These are phyloP conservation scores for Eugnorisma glareosa DNA, from an alignment of 2,888 invertebrate species.

Conservation along the genomic window DNA sequence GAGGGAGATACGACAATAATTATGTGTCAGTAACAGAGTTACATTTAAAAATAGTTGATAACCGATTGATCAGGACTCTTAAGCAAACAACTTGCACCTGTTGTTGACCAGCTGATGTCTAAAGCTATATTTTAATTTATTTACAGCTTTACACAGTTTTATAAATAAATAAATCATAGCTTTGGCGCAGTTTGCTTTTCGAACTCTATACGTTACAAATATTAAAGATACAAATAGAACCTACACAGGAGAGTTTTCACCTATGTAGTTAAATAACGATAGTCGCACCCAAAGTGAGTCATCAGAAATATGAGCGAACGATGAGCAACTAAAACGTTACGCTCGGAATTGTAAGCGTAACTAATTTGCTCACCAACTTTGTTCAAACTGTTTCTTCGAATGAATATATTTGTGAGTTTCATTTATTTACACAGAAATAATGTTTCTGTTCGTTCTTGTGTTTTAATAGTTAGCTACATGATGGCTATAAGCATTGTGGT, in stretches of 20 bases:
- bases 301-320: constrained; percentile 45
- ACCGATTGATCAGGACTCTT: not conserved
- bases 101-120: not conserved
- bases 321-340: constrained; percentile 45
- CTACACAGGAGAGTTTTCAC: not conserved
- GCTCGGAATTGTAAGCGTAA: constrained; percentile 53
- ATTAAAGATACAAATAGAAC: not conserved
- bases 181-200: not conserved
- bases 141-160: not conserved
- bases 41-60: not conserved
- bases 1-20: not conserved
- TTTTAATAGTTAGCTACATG: no score
- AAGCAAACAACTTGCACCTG: not conserved
- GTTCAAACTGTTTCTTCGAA: constrained; percentile 52
- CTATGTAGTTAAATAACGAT: not conserved
- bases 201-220: not conserved
- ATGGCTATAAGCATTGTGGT: no score
- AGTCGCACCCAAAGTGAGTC: constrained; percentile 43
- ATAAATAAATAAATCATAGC: not conserved
- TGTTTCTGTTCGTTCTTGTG: constrained; percentile 36
- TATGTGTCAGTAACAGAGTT: not conserved
- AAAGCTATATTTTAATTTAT: not conserved
- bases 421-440: constrained; percentile 46
- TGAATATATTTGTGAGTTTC: constrained; percentile 55
- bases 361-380: constrained; percentile 63